Conservation (phyloP, 1,140 invertebrate genomes). For the Gerris buenoi region DNA sequence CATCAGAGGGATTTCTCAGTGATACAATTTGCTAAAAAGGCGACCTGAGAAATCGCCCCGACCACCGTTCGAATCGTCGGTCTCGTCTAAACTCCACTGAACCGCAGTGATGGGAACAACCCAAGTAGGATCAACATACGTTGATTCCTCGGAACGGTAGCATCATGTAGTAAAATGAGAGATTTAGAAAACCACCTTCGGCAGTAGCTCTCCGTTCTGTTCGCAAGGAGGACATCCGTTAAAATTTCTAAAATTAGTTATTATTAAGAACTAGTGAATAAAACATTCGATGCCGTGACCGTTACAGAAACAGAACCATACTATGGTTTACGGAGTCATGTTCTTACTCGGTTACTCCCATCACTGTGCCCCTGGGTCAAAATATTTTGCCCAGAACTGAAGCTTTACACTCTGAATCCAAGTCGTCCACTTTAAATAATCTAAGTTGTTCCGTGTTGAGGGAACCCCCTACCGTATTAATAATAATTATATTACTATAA, state of each 20-base stretch:
- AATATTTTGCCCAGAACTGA: not conserved
- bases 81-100: not conserved
- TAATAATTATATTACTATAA: no score
- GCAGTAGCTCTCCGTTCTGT: not conserved
- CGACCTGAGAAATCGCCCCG: not conserved
- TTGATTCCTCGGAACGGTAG: not conserved
- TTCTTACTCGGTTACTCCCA: no score
- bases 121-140: not conserved
- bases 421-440: not conserved
- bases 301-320: no score
- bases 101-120: not conserved
- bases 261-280: no score
- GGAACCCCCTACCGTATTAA: no score
- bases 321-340: no score
- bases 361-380: no score
- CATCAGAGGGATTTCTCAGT: conserved; percentile 21
- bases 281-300: no score
- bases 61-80: not conserved
- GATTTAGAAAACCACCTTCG: not conserved
- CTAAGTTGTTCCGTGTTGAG: not conserved
- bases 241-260: no score
- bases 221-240: not conserved
- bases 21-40: conserved; percentile 19
- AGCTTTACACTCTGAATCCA: not conserved
- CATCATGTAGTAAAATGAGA: not conserved